Evolutionary conservation across 2,888 invertebrate species (phyloP).

Genomic region (Patella depressa): DNA sequence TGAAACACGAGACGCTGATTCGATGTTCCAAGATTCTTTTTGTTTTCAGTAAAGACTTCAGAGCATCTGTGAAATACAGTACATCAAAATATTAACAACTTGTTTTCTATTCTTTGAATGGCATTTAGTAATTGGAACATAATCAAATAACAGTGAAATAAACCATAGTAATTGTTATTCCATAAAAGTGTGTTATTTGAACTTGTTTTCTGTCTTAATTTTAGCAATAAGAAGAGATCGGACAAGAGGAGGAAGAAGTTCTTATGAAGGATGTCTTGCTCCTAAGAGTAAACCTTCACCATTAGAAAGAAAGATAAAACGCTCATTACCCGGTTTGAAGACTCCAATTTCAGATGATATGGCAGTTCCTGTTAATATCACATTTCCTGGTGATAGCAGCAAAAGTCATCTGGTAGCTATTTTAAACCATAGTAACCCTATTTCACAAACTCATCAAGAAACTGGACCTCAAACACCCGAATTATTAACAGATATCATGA

Average conservation of each 20-base stretch:
- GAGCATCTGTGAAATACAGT: too few relatives aligned
- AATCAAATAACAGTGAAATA: too few relatives aligned
- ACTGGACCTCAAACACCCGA: conserved; percentile 46
- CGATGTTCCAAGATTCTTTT: too few relatives aligned
- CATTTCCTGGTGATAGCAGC: not conserved
- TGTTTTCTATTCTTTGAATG: too few relatives aligned
- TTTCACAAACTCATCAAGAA: conserved; percentile 28
- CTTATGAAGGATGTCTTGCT: conserved; percentile 76
- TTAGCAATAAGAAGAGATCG: conserved; percentile 92
- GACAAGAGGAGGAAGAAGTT: conserved; percentile 94
- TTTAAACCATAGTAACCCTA: conserved; percentile 44
- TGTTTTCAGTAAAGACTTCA: too few relatives aligned
- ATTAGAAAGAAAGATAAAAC: conserved; percentile 37
- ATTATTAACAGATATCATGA: conserved; percentile 66
- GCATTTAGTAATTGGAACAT: too few relatives aligned
- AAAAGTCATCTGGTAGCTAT: conserved; percentile 55
- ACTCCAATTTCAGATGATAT: not conserved
- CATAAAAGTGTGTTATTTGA: too few relatives aligned
- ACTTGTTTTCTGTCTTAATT: too few relatives aligned
- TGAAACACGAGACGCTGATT: too few relatives aligned
- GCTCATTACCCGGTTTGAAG: not conserved
- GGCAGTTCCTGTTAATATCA: conserved; percentile 16
- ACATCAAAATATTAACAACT: too few relatives aligned
- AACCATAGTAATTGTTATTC: too few relatives aligned
- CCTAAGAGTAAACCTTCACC: conserved; percentile 45